Evolutionary conservation across 1,140 invertebrate genomes (phyloP).

Genomic region (Drosophila mojavensis): DNA sequence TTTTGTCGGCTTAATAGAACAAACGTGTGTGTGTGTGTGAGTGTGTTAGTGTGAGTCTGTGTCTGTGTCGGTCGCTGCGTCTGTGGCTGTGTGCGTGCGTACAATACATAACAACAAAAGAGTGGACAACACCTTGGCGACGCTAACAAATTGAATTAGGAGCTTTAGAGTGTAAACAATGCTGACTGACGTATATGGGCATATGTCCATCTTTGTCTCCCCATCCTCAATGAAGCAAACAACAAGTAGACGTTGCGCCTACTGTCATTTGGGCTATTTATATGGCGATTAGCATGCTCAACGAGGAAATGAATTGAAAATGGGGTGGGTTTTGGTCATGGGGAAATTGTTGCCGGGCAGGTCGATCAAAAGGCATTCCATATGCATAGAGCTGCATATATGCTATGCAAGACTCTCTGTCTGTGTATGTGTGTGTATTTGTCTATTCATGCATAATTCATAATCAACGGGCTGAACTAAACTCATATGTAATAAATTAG

Average conservation of each 20-base stretch:
- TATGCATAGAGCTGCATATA: slow-evolving; percentile 4
- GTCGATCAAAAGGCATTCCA: slow-evolving; percentile 5
- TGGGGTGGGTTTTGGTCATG: background rate
- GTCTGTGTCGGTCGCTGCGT: background rate
- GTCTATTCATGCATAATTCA: slow-evolving; percentile 32
- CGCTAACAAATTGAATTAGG: slow-evolving; percentile 40
- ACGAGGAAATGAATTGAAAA: slow-evolving; percentile 35
- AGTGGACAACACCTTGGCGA: slow-evolving; percentile 4
- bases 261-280: slow-evolving; percentile 50
- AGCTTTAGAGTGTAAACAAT: slow-evolving; percentile 31
- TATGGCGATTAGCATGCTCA: slow-evolving; percentile 56
- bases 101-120: slow-evolving; percentile 15
- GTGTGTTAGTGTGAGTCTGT: background rate
- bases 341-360: slow-evolving; percentile 3
- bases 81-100: background rate
- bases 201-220: slow-evolving; percentile 11
- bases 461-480: slow-evolving; percentile 17
- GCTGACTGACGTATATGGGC: slow-evolving; percentile 3
- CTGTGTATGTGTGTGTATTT: background rate
- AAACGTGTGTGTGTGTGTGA: background rate
- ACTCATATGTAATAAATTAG: slow-evolving; percentile 14
- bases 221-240: slow-evolving; percentile 5
- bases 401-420: slow-evolving; percentile 11
- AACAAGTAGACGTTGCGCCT: slow-evolving; percentile 9
- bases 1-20: slow-evolving; percentile 3